Percentiles rank a stretch among this genome's conserved stretches.
These are phyloP conservation scores for Sebastes aleutianus DNA, from an alignment of 2,797 vertebrate species.

Conservation along the genomic window DNA sequence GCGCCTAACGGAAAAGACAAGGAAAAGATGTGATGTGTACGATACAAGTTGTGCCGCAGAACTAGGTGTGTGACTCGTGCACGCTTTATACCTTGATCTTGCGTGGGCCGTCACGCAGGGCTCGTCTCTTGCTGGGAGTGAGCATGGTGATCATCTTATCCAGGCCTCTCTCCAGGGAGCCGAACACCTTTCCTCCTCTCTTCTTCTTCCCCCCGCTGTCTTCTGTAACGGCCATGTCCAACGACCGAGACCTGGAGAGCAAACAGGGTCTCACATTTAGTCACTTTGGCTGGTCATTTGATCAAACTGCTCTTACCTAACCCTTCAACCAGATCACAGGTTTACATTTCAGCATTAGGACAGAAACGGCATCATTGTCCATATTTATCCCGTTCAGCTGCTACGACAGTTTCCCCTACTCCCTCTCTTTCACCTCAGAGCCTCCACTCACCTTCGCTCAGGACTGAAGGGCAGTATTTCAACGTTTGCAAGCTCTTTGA, in stretches of 20 bases:
- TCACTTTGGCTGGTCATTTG: neutral
- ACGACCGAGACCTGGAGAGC: slow-evolving; percentile 84
- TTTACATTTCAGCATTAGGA: neutral
- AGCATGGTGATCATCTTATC: slow-evolving; percentile 96
- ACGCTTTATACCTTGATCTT: slow-evolving; percentile 88
- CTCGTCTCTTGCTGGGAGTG: slow-evolving; percentile 89
- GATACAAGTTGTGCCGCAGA: too few species aligned
- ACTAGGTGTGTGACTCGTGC: accelerated
- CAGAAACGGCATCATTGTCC: neutral
- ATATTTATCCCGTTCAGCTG: too few species aligned
- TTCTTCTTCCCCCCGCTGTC: slow-evolving; percentile 89
- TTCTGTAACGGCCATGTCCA: slow-evolving; percentile 83
- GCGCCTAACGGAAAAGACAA: slow-evolving; percentile 77
- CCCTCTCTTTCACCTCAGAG: neutral
- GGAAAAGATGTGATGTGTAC: neutral
- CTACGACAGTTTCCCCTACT: neutral
- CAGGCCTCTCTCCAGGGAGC: slow-evolving; percentile 92
- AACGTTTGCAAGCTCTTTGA: slow-evolving; percentile 60
- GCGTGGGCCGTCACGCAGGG: slow-evolving; percentile 82
- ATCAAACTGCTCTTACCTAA: neutral
- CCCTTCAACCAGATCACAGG: neutral
- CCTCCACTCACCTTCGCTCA: slow-evolving; percentile 84
- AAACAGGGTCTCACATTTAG: neutral
- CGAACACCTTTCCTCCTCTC: slow-evolving; percentile 89
- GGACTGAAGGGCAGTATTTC: slow-evolving; percentile 84